Base-by-base conservation (phyloP, 2,113 vertebrate genomes). In the Carlito syrichta region DNA sequence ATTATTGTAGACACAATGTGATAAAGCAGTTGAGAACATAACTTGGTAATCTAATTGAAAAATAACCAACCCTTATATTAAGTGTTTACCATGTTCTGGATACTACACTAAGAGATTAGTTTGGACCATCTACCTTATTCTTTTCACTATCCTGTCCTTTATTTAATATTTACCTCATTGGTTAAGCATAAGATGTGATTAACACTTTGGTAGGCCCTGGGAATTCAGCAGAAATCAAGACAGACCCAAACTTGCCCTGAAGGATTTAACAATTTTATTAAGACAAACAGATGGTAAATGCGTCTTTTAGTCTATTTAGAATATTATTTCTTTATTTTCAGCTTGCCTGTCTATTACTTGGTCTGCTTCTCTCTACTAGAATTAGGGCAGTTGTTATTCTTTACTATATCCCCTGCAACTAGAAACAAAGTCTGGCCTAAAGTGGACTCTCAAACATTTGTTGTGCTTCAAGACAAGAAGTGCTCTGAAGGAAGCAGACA, bases 41-140 rank as follows among this genome's bases (percentile, higher is more conserved):
- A 43, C 43, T 87, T 95, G 88, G 83, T 76, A 76, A 89, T 73
- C 87, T 77, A 58, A 96, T 12, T 86, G 81, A 85, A 94, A 94
- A 78, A 81, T 43, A 62, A 60, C 62, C 35, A 87, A 68, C 30
- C 50, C 23, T 82, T 90, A 38, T n/a, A 73, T n/a, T 54, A 56
- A 63, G 88, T 68, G 58, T 56, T 94, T 92, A 73, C 38, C 50
- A 8, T 16, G 35, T 79, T 78, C 27, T 32, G 45, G 69, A 62
- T 17, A 63, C 48, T 40, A 58, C 0, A 30, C 45, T 40, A 54
- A 85, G 30, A 85, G 62, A 30, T 89, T 27, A 88, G 32, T 38
- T 16, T n/a, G 12, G 78, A 45, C 66, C 86, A 43, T 48, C 73
- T 56, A 45, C 4, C 35, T 40, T 62, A 58, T 83, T 38, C 13